Conservation (phyloP, 2,888 invertebrate species). For the Ceriagrion tenellum region DNA sequence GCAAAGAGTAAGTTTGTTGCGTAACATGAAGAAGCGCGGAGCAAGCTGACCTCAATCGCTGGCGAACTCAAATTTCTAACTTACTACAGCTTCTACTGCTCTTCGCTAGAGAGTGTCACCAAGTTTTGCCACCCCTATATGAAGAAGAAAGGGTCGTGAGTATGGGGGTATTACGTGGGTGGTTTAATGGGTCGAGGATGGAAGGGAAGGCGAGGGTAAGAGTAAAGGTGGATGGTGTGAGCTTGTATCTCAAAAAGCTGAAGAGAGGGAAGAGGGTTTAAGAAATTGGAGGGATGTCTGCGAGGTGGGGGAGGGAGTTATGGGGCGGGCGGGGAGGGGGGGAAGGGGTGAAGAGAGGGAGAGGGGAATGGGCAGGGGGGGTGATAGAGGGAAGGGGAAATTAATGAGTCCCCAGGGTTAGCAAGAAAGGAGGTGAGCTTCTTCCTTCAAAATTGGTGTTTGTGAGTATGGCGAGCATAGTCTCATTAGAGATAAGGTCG, state of each 20-base stretch:
- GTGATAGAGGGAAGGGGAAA: not conserved
- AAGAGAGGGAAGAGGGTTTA: not conserved
- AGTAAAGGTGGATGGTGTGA: not conserved
- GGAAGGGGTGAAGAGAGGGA: not conserved
- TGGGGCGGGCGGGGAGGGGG: not conserved
- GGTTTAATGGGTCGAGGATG: slow-evolving; percentile 3
- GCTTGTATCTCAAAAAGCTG: not conserved
- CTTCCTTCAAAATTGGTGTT: slow-evolving; percentile 55
- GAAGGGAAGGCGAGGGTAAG: not conserved
- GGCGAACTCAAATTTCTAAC: too few species aligned
- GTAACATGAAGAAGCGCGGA: too few species aligned
- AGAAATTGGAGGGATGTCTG: not conserved
- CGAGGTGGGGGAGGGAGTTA: too few species aligned
- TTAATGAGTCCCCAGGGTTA: slow-evolving; percentile 45
- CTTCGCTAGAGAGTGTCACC: too few species aligned
- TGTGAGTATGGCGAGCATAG: slow-evolving; percentile 48
- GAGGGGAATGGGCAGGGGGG: too few species aligned
- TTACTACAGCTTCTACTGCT: too few species aligned
- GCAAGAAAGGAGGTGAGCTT: slow-evolving; percentile 35
- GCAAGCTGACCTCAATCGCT: too few species aligned
- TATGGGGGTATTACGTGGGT: not conserved
- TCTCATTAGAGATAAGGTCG: slow-evolving; percentile 56
- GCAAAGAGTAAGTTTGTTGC: too few species aligned
- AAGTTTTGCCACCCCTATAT: too few species aligned
- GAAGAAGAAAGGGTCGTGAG: too few species aligned